Base-by-base conservation (phyloP, 1,140 invertebrate genomes). In the Cyclina sinensis region DNA sequence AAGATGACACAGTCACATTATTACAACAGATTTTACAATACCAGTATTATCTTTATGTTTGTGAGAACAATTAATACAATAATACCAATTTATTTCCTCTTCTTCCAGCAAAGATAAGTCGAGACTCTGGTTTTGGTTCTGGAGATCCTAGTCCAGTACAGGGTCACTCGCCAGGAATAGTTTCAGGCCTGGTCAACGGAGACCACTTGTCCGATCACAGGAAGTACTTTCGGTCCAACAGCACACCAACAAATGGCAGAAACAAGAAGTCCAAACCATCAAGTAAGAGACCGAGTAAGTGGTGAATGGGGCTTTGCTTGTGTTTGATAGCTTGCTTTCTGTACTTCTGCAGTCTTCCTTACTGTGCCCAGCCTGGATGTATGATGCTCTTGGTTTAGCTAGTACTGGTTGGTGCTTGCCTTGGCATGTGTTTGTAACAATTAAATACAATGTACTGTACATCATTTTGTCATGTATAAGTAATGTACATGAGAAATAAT, bases 41-140 rank as follows among this genome's bases (percentile, higher is more conserved):
- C n/a, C n/a, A n/a, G n/a, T n/a, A n/a, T n/a, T n/a, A n/a, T n/a
- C n/a, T n/a, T n/a, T n/a, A n/a, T n/a, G n/a, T n/a, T n/a, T n/a
- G n/a, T n/a, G n/a, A n/a, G n/a, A n/a, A n/a, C n/a, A n/a, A n/a
- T n/a, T n/a, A n/a, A n/a, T n/a, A n/a, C n/a, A n/a, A n/a, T n/a
- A n/a, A n/a, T n/a, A n/a, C n/a, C 4, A 43, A 14, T 43, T 43
- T 7, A 43, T 43, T 43, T 43, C 14, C 43, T 43, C 74, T 86
- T 80, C 81, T 88, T 86, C 14, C 82, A 93, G 93, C 89, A 18
- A 94, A 93, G 86, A 89, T 85, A 65, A 94, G 94, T 81, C 91
- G 94, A 39, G 95, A 95, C 84, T 95, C 94, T 12, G 95, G 95
- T 12, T 91, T 95, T 32, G 92, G 94, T 85, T 95, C 94, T 4